Evolutionary conservation across 1,140 invertebrate species (phyloP).

Genomic region (Cotesia glomerata): DNA sequence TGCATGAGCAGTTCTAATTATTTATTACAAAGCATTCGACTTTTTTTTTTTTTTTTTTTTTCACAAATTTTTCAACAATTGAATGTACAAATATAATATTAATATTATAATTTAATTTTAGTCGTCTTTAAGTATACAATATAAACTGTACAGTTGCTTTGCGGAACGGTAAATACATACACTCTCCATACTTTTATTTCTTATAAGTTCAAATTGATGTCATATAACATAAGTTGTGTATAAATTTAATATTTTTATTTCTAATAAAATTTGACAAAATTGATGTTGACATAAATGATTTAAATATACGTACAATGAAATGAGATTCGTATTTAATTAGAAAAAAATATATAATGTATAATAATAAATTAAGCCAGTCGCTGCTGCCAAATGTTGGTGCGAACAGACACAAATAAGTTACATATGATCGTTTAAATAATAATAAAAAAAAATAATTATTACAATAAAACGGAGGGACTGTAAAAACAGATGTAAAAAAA

Average conservation of each 20-base stretch:
- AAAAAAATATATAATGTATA: slow-evolving; percentile 33
- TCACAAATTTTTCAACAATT: neutral
- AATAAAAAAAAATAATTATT: too few species aligned
- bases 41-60: slow-evolving; percentile 7
- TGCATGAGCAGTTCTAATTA: slow-evolving; percentile 21
- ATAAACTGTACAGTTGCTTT: slow-evolving; percentile 7
- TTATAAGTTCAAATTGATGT: too few species aligned
- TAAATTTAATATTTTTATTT: neutral
- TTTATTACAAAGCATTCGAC: slow-evolving; percentile 11
- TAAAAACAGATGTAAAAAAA: slow-evolving; percentile 50
- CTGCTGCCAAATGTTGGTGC: slow-evolving; percentile 46
- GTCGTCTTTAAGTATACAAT: neutral
- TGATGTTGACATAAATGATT: slow-evolving; percentile 30
- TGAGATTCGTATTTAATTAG: slow-evolving; percentile 27
- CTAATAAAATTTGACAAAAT: slow-evolving; percentile 19
- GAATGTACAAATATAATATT: neutral
- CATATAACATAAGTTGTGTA: too few species aligned
- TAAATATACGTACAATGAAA: slow-evolving; percentile 21
- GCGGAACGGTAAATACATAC: neutral
- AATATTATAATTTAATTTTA: neutral
- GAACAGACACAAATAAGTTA: slow-evolving; percentile 50
- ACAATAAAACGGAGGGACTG: slow-evolving; percentile 42
- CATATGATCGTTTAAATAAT: slow-evolving; percentile 48
- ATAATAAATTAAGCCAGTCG: slow-evolving; percentile 51
- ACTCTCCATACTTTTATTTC: neutral